A percentile compares a stretch with the other conserved stretches of the same genome.
phyloP scores from a whole-genome alignment of 2,113 vertebrate species.

The Salvelinus alpinus region DNA sequence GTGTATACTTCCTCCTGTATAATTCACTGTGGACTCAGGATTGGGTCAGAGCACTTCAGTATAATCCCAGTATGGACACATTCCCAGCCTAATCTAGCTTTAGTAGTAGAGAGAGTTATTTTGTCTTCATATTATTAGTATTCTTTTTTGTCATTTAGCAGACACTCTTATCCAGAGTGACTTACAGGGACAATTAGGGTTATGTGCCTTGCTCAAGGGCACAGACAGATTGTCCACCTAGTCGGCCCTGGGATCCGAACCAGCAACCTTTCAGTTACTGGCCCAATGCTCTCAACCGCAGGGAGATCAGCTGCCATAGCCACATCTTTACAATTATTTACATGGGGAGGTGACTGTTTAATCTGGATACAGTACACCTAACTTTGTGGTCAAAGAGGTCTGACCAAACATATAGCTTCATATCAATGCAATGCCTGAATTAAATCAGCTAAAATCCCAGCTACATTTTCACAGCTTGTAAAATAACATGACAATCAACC shows the following conservation, averaged over 20 bases:
- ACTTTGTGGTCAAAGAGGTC: conserved; percentile 30
- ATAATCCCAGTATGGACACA: neutral
- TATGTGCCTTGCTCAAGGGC: no score
- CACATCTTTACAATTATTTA: conserved; percentile 42
- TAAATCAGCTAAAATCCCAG: conserved; percentile 16
- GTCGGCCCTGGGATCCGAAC: no score
- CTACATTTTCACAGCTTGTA: conserved; percentile 40
- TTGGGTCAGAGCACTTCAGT: neutral
- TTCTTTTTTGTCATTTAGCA: no score
- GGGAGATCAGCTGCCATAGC: neutral
- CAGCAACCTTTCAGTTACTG: no score
- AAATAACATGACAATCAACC: conserved; percentile 34
- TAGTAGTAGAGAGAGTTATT: no score
- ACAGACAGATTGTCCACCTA: no score
- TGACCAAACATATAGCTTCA: conserved; percentile 35
- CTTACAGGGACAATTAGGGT: no score
- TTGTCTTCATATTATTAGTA: no score
- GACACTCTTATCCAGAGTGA: no score
- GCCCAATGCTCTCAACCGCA: no score
- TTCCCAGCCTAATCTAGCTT: no score
- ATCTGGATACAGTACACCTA: conserved; percentile 42
- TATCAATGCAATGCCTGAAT: conserved; percentile 37
- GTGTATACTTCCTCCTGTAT: neutral
- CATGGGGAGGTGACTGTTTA: conserved; percentile 48
- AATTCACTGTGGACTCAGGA: neutral